Evolutionary conservation across 2,113 vertebrate species (phyloP).

Genomic region (Bos indicus): DNA sequence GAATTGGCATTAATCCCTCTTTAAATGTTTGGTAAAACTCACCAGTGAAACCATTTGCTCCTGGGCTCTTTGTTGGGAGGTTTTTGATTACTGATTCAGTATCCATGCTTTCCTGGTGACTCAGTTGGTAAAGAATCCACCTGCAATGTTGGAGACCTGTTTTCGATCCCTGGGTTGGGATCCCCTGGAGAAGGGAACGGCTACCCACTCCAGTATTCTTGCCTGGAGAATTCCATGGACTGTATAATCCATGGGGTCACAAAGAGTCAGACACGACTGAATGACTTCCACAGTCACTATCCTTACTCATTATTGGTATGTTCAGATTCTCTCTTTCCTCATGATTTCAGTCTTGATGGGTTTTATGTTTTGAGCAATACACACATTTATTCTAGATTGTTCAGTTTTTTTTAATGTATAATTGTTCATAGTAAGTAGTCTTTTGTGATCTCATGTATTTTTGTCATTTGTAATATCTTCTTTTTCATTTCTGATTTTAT

Average conservation of each 20-base stretch:
- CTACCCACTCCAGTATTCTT: neutral
- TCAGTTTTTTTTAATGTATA: neutral
- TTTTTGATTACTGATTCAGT: neutral
- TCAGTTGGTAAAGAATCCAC: neutral
- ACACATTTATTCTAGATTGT: neutral
- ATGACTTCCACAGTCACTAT: neutral
- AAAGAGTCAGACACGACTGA: neutral
- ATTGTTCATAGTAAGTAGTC: neutral
- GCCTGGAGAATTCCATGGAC: neutral
- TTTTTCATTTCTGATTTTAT: neutral
- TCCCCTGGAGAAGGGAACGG: neutral
- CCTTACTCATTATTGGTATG: neutral
- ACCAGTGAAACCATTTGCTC: neutral
- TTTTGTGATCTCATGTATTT: neutral
- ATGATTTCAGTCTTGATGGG: neutral
- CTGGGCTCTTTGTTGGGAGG: neutral
- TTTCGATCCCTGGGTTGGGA: neutral
- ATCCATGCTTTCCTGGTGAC: neutral
- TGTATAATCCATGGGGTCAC: neutral
- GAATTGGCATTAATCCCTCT: neutral
- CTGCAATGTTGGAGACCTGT: neutral
- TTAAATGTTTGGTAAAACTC: neutral
- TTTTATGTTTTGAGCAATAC: neutral
- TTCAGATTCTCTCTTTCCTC: neutral
- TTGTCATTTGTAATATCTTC: neutral